Evolutionary conservation across 2,888 invertebrate genomes (phyloP).

Genomic region (Drosophila neotestacea): DNA sequence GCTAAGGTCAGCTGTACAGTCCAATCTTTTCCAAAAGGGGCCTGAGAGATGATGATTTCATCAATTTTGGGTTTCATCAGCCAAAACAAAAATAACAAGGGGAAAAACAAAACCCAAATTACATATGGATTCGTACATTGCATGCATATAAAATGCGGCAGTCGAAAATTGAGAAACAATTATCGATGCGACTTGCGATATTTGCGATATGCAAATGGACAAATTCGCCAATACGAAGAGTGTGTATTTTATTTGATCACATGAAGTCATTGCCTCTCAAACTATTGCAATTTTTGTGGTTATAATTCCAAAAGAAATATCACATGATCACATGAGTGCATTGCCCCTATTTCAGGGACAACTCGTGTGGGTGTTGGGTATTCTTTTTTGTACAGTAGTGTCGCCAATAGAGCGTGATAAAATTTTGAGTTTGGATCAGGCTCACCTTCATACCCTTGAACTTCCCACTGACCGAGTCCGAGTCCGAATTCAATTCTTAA

Average conservation of each 20-base stretch:
- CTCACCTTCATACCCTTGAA: slow-evolving; percentile 47
- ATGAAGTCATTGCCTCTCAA: slow-evolving; percentile 55
- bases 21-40: slow-evolving; percentile 2
- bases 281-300: slow-evolving; percentile 68
- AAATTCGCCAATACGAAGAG: slow-evolving; percentile 15
- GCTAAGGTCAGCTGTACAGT: slow-evolving; percentile 59
- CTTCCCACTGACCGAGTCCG: slow-evolving; percentile 37
- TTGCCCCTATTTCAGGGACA: slow-evolving; percentile 58
- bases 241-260: slow-evolving; percentile 24
- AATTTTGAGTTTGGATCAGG: slow-evolving; percentile 2
- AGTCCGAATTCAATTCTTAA: slow-evolving; percentile 17
- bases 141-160: slow-evolving; percentile 52
- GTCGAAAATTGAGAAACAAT: slow-evolving; percentile 64
- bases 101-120: slow-evolving; percentile 32
- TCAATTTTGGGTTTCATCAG: slow-evolving; percentile 60
- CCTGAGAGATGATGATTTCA: slow-evolving; percentile 64
- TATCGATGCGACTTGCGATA: slow-evolving; percentile 32
- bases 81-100: slow-evolving; percentile 25
- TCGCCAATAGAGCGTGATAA: slow-evolving; percentile 4
- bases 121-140: slow-evolving; percentile 56
- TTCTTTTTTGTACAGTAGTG: slow-evolving; percentile 30
- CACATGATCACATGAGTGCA: slow-evolving; percentile 38
- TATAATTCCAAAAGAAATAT: not conserved
- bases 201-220: slow-evolving; percentile 53
- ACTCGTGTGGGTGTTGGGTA: not conserved